Percentiles rank a stretch among this genome's conserved stretches.
Evolutionary conservation across 2,888 invertebrate genomes (phyloP).

Genomic region (Leucophenga montana): DNA sequence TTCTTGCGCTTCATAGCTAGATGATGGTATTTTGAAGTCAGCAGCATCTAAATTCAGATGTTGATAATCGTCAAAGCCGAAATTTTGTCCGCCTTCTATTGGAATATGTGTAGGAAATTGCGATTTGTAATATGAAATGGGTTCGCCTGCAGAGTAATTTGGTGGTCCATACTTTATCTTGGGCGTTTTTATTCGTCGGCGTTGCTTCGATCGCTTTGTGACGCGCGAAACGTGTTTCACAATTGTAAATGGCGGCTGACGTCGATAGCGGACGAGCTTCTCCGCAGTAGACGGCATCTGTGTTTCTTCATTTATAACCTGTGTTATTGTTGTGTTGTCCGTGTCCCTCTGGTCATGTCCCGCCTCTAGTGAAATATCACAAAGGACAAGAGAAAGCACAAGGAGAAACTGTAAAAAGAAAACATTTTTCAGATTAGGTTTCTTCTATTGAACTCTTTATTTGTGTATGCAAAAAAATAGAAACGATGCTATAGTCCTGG

Average conservation of each 20-base stretch:
- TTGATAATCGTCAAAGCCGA: slow-evolving; percentile 60
- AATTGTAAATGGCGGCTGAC: slow-evolving; percentile 66
- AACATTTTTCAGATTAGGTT: slow-evolving; percentile 25
- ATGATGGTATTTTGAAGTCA: slow-evolving; percentile 62
- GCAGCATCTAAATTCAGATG: slow-evolving; percentile 60
- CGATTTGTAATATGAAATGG: slow-evolving; percentile 54
- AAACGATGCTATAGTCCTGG: no score
- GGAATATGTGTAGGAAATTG: slow-evolving; percentile 32
- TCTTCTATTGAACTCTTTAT: not conserved
- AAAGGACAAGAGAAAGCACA: not conserved
- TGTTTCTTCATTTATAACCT: slow-evolving; percentile 34
- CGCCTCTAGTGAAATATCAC: not conserved
- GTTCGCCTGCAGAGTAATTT: slow-evolving; percentile 43
- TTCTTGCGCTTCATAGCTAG: slow-evolving; percentile 65
- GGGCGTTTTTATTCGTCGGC: slow-evolving; percentile 57
- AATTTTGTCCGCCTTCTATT: slow-evolving; percentile 50
- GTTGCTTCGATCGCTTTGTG: slow-evolving; percentile 57
- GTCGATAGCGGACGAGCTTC: slow-evolving; percentile 61
- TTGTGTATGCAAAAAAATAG: slow-evolving; percentile 10
- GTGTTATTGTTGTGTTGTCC: slow-evolving; percentile 3
- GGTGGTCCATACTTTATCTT: slow-evolving; percentile 65
- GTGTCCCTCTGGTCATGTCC: slow-evolving; percentile 3
- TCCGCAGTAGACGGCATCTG: slow-evolving; percentile 56
- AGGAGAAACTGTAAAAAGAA: slow-evolving; percentile 38
- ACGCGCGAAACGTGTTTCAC: slow-evolving; percentile 51